Conservation (phyloP, 2,113 vertebrate genomes). For the Trematomus loennbergii region DNA sequence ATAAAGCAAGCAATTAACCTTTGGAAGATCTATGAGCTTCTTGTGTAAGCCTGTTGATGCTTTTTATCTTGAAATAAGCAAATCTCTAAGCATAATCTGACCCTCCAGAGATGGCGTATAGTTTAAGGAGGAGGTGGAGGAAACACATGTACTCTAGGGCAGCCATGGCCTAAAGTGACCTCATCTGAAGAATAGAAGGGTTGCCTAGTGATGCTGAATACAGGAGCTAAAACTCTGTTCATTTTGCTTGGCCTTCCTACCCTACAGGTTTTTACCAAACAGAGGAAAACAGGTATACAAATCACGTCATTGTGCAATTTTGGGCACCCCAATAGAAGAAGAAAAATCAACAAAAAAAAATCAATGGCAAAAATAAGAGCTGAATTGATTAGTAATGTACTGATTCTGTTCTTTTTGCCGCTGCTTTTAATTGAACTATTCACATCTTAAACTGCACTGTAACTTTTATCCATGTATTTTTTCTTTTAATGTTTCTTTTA, state of each 20-base stretch:
- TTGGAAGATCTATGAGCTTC: conserved; percentile 8
- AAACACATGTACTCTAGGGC: background rate
- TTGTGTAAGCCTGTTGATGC: background rate
- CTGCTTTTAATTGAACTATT: too few species aligned
- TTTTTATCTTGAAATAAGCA: conserved; percentile 18
- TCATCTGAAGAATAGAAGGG: background rate
- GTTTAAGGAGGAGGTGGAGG: background rate
- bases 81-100: conserved; percentile 10
- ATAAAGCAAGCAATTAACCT: conserved; percentile 26
- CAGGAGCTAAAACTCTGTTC: background rate
- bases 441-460: too few species aligned
- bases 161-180: background rate
- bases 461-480: too few species aligned
- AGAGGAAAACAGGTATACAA: background rate
- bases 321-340: too few species aligned
- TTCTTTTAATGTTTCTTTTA: too few species aligned
- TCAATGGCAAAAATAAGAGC: background rate
- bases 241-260: background rate
- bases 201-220: background rate
- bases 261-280: background rate
- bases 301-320: background rate
- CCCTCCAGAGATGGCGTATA: background rate
- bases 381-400: too few species aligned
- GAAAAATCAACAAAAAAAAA: background rate
- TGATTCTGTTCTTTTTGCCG: too few species aligned